These are phyloP conservation scores for Periparus ater DNA, from an alignment of 2,797 vertebrate genomes.

Conservation along the genomic window DNA sequence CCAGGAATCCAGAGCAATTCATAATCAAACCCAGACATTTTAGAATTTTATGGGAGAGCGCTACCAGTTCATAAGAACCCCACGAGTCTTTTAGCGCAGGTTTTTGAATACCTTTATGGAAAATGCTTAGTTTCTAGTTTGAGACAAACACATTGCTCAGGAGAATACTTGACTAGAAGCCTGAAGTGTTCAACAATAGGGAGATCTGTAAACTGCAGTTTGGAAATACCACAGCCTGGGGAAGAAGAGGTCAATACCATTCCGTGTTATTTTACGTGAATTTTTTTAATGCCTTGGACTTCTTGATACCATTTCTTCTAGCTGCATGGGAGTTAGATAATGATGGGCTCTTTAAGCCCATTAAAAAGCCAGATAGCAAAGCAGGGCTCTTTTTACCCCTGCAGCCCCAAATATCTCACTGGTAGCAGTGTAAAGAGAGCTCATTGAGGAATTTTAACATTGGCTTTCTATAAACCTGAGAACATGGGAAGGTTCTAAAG, in stretches of 20 bases:
- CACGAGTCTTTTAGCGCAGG: not conserved
- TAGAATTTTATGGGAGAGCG: not conserved
- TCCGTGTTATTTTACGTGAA: not conserved
- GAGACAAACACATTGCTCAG: not conserved
- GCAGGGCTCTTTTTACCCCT: not conserved
- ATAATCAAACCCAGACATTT: not conserved
- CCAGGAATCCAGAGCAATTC: not conserved
- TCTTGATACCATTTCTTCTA: not conserved
- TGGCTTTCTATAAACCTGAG: accelerated
- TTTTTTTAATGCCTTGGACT: not conserved
- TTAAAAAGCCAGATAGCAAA: not conserved
- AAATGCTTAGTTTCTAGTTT: not conserved
- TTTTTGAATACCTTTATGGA: not conserved
- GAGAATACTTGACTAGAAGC: not conserved
- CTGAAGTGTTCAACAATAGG: not conserved
- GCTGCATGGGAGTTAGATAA: not conserved
- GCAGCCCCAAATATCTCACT: not conserved
- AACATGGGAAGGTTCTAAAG: not conserved
- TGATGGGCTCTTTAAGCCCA: not conserved
- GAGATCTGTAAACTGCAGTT: not conserved
- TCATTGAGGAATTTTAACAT: not conserved
- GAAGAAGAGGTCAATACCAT: not conserved
- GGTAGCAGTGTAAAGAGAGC: not conserved
- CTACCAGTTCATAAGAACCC: not conserved
- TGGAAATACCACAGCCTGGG: not conserved